phyloP scores from a whole-genome alignment of 1,140 invertebrate species.

The Hylyphantes graminicola region DNA sequence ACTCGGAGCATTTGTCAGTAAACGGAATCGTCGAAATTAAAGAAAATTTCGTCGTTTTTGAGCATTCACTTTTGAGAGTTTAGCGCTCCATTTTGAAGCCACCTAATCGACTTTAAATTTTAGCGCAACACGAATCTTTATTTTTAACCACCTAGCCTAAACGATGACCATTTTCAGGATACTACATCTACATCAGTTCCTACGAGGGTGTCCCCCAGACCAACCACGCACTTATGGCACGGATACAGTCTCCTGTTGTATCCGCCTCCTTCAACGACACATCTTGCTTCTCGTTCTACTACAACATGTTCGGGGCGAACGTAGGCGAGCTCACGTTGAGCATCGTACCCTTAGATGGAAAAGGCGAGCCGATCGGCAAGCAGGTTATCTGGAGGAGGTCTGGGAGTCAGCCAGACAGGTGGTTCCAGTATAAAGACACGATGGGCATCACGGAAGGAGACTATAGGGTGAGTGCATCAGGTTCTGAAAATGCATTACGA shows the following conservation, averaged over 20 bases:
- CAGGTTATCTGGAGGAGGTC: conserved; percentile 42
- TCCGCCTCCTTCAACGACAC: neutral
- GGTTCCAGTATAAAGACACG: conserved; percentile 32
- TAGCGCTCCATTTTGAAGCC: too few species aligned
- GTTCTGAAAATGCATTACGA: too few species aligned
- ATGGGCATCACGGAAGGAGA: conserved; percentile 32
- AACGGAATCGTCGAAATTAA: too few species aligned
- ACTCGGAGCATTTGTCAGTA: too few species aligned
- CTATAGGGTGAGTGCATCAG: conserved; percentile 54
- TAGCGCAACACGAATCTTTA: too few species aligned
- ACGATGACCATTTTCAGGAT: too few species aligned
- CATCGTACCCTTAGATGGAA: conserved; percentile 26
- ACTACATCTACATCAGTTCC: conserved; percentile 47
- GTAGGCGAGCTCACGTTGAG: conserved; percentile 37
- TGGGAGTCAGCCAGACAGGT: conserved; percentile 55
- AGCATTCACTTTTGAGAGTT: too few species aligned
- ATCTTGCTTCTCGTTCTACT: conserved; percentile 52
- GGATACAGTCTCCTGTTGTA: neutral
- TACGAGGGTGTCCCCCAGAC: conserved; percentile 27
- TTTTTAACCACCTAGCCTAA: too few species aligned
- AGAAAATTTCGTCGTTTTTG: too few species aligned
- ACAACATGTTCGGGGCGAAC: conserved; percentile 59
- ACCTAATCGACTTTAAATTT: too few species aligned
- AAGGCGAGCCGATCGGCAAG: neutral
- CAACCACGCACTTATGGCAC: conserved; percentile 13